Percentiles rank a stretch among this genome's conserved stretches.
These are phyloP conservation scores for Eurytoma adleriae DNA, from an alignment of 2,888 invertebrate genomes.

Conservation along the genomic window DNA sequence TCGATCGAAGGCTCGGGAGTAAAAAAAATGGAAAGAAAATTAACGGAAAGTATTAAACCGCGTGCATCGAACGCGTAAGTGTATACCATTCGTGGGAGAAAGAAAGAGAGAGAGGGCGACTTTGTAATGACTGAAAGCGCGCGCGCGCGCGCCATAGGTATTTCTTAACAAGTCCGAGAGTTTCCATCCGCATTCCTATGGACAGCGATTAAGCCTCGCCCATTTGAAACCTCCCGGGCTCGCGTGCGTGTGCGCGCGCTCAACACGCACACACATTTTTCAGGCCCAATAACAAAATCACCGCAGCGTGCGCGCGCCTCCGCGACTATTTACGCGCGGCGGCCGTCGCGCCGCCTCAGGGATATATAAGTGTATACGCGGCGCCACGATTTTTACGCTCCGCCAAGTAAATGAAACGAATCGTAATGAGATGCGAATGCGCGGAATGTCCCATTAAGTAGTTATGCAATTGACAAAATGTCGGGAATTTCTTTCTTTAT, in stretches of 20 bases:
- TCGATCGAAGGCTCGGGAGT: too few relatives aligned
- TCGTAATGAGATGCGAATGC: background rate
- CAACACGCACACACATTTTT: background rate
- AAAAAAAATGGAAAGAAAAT: too few relatives aligned
- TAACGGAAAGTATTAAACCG: too few relatives aligned
- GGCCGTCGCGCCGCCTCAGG: background rate
- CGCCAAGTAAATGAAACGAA: background rate
- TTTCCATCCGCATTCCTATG: constrained; percentile 54
- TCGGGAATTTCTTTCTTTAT: too few relatives aligned
- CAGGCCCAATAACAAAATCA: background rate
- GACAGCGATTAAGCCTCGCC: constrained; percentile 52
- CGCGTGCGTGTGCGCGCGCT: background rate
- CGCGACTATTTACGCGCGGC: background rate
- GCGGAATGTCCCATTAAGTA: too few relatives aligned
- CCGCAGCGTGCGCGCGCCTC: background rate
- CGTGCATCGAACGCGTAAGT: background rate
- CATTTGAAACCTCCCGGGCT: constrained; percentile 14
- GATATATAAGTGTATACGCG: background rate
- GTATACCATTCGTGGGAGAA: background rate
- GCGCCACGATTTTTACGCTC: background rate
- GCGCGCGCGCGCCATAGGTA: constrained; percentile 33
- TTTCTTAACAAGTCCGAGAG: constrained; percentile 48
- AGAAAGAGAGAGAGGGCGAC: constrained; percentile 5
- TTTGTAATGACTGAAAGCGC: constrained; percentile 43
- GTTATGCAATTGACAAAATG: too few relatives aligned